Base-by-base conservation (phyloP, 64 coral and sea anemone species). In the Hydrozoanthus tunicans region DNA sequence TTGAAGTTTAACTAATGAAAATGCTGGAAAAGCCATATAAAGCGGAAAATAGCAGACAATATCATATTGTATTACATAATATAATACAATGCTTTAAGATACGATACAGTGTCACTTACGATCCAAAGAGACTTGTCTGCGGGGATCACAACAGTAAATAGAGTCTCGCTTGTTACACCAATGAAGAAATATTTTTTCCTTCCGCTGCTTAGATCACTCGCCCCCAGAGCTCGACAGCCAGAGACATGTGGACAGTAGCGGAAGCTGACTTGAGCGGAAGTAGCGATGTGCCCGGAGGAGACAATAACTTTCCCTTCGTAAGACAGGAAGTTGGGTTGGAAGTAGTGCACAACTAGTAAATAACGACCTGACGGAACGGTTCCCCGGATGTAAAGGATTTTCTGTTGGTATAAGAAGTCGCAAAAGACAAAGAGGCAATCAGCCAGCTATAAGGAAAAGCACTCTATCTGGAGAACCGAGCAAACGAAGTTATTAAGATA, bases 81-180 rank as follows among this genome's bases (percentile, higher is more conserved):
- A 60, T 57, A 51, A 43, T 51, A n/a, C 20, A 20, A 20, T 20
- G 20, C 20, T 20, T 20, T 8, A 27, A 5, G 12, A 5, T 15
- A 26, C 69, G 56, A 52, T 4, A 11, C 17, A 26, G 20, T 6
- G n/a, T 9, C n/a, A 98, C 97, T 99, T 94, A 99, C 97, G 66
- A 99, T 99, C 97, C 97, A 99, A 66, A 99, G 26, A 9, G 89
- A 80, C 52, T 90, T 96, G n/a, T 95, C 89, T 43, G 81, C 89
- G 9, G 94, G 91, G 67, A 99, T 99, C 4, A 73, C 78, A 24
- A 99, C 90, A 64, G 89, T 93, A 20, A 99, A 72, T 15, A 93
- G 56, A 32, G 93, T 78, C n/a, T 94, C 85, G 3, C 85, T 91
- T 54, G 89, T 78, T 57, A 77, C 51, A 53, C 91, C 77, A 85